Conservation (phyloP, 2,113 vertebrate genomes). For the Sylvietta virens region DNA sequence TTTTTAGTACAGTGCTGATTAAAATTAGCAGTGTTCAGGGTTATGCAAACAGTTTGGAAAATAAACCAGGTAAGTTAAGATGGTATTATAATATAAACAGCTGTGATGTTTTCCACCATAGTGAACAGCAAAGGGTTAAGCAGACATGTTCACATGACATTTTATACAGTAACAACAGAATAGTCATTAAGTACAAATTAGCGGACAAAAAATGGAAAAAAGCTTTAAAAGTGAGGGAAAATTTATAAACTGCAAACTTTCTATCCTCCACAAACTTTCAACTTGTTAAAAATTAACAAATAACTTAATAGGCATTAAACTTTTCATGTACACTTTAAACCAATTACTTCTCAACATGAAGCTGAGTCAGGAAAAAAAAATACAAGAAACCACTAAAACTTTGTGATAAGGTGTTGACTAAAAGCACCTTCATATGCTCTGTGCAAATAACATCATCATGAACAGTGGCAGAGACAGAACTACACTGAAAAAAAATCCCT, state of each 20-base stretch:
- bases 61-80: neutral
- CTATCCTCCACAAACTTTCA: neutral
- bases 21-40: neutral
- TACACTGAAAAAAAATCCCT: neutral
- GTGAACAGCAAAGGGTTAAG: neutral
- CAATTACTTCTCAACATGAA: neutral
- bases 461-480: neutral
- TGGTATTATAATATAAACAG: neutral
- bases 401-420: neutral
- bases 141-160: neutral
- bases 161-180: neutral
- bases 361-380: neutral
- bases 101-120: neutral
- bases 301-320: neutral
- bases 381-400: neutral
- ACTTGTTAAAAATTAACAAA: neutral
- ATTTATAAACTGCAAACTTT: neutral
- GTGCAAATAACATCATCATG: neutral
- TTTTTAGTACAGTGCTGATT: neutral
- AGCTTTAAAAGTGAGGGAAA: neutral
- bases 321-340: neutral
- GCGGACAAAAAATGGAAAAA: neutral
- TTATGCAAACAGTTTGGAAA: neutral
- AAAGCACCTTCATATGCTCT: neutral
- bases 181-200: neutral